These are phyloP conservation scores for Nycticorax nycticorax DNA, from an alignment of 2,113 vertebrate genomes.

Conservation along the genomic window DNA sequence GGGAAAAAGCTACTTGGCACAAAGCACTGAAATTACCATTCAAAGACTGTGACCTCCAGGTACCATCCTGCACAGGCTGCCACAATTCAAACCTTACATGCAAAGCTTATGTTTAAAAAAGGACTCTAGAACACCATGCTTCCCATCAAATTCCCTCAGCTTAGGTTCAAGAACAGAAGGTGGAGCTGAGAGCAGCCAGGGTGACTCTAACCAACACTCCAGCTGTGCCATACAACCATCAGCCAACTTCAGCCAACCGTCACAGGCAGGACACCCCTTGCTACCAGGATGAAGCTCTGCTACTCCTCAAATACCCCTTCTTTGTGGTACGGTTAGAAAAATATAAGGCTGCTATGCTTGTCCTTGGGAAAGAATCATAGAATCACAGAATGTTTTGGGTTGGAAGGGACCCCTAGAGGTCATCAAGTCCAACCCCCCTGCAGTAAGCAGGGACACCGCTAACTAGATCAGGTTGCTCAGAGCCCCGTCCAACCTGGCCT, in stretches of 20 bases:
- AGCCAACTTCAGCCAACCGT: background rate
- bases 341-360: accelerated
- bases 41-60: background rate
- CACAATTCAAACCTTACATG: background rate
- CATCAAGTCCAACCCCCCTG: no score
- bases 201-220: background rate
- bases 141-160: background rate
- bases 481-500: no score
- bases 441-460: no score
- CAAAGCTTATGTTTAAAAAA: background rate
- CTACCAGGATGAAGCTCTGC: background rate
- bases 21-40: background rate
- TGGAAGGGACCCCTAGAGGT: no score
- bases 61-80: background rate
- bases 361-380: background rate
- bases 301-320: background rate
- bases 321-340: background rate
- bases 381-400: no score
- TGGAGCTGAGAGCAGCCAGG: background rate
- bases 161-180: background rate
- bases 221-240: no score
- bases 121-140: accelerated
- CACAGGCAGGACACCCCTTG: background rate
- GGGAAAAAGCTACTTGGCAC: background rate
- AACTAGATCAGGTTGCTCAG: no score